These are phyloP conservation scores for Lemur catta DNA, from an alignment of 2,797 vertebrate genomes.

Conservation along the genomic window DNA sequence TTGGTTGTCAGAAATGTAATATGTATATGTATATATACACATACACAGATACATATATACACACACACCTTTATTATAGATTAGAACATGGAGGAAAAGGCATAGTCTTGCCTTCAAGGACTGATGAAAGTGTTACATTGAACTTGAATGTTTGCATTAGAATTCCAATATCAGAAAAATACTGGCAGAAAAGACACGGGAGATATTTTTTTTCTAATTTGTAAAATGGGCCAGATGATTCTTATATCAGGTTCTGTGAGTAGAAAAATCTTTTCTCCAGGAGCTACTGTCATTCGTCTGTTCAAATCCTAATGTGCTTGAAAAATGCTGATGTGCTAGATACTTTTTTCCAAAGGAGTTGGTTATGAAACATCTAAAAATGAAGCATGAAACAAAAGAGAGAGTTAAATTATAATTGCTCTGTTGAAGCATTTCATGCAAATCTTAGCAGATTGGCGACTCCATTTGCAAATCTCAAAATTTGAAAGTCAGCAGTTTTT, in stretches of 20 bases:
- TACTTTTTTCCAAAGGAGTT: constrained; percentile 45
- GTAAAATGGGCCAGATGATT: constrained; percentile 4
- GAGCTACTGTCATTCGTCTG: constrained; percentile 52
- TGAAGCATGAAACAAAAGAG: constrained; percentile 44
- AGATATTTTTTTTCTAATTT: not conserved
- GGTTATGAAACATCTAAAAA: constrained; percentile 63
- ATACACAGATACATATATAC: not conserved
- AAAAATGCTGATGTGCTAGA: constrained; percentile 54
- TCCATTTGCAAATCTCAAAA: constrained; percentile 56
- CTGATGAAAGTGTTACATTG: not conserved
- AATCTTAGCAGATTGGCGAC: constrained; percentile 36
- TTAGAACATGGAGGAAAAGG: not conserved
- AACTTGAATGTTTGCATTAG: constrained; percentile 16
- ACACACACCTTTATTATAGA: not conserved
- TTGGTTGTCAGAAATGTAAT: not conserved
- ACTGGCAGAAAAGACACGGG: not conserved
- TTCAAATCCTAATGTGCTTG: constrained; percentile 8
- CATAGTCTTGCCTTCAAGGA: not conserved
- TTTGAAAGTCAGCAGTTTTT: constrained; percentile 50
- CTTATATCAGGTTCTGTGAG: constrained; percentile 32
- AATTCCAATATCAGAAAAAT: constrained; percentile 23
- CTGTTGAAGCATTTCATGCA: constrained; percentile 29
- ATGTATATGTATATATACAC: not conserved
- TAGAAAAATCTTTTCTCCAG: constrained; percentile 48
- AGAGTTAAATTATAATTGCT: constrained; percentile 50